Conservation (phyloP, 2,113 vertebrate species). For the Eulemur rufifrons region DNA sequence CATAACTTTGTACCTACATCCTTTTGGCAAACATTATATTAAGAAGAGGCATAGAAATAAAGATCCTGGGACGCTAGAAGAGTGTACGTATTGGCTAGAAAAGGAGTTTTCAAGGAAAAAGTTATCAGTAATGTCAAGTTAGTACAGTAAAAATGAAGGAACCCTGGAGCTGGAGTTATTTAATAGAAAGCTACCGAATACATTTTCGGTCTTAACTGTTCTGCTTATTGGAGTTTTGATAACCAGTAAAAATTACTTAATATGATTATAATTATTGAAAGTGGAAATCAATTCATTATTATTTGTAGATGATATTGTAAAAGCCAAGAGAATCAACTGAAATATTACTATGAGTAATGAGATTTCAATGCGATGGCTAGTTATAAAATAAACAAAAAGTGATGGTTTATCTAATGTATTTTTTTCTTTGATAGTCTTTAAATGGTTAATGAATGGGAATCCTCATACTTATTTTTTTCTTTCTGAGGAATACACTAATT, state of each 20-base stretch:
- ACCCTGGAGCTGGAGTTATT: neutral
- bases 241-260: conserved; percentile 5
- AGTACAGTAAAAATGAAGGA: neutral
- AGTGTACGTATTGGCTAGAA: neutral
- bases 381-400: neutral
- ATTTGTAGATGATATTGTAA: conserved; percentile 16
- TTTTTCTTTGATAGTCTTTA: neutral
- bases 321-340: conserved; percentile 19
- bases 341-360: conserved; percentile 6
- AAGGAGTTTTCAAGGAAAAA: conserved; percentile 29
- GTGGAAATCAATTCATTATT: neutral
- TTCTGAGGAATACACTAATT: conserved; percentile 9
- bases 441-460: conserved; percentile 28
- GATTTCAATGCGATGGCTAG: neutral
- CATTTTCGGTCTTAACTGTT: neutral
- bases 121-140: neutral
- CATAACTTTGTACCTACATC: neutral
- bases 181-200: neutral
- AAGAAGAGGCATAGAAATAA: neutral
- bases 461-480: neutral
- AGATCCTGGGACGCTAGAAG: neutral
- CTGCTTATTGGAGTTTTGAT: neutral
- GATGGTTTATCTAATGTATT: neutral
- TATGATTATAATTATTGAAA: neutral
- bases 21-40: conserved; percentile 13